phyloP scores from a whole-genome alignment of 64 coral and sea anemone species.

The Pocillopora verrucosa region DNA sequence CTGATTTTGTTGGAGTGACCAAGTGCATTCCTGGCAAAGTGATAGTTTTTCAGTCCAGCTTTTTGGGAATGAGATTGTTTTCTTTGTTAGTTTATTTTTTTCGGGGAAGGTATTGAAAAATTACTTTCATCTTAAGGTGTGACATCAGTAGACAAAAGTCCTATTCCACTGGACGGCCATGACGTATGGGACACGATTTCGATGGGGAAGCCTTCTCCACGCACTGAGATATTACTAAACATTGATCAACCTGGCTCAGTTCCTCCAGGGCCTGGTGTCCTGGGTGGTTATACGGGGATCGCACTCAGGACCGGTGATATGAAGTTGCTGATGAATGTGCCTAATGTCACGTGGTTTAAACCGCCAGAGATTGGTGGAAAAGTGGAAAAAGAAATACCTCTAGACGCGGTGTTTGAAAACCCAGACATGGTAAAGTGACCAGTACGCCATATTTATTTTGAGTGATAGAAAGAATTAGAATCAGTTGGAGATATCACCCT shows the following conservation, averaged over 20 bases:
- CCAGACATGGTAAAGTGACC: neutral
- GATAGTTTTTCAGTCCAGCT: too few relatives aligned
- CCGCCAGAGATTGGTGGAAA: conserved; percentile 62
- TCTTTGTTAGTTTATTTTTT: too few relatives aligned
- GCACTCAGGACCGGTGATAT: conserved; percentile 64
- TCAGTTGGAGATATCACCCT: too few relatives aligned
- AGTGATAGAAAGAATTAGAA: too few relatives aligned
- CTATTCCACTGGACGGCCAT: conserved; percentile 49
- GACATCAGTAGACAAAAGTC: neutral
- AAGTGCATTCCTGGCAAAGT: too few relatives aligned
- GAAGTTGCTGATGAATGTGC: conserved; percentile 24
- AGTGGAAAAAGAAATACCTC: neutral
- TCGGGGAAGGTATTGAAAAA: neutral
- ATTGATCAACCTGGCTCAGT: conserved; percentile 40
- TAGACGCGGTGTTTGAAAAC: neutral
- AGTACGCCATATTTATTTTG: neutral
- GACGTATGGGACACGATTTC: conserved; percentile 69
- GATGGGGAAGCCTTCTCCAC: conserved; percentile 47
- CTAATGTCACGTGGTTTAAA: conserved; percentile 74
- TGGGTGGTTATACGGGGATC: conserved; percentile 18
- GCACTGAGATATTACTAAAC: conserved; percentile 72
- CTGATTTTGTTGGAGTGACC: too few relatives aligned
- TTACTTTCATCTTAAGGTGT: neutral
- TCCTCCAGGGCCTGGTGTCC: neutral
- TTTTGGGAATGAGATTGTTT: too few relatives aligned